Base-by-base conservation (phyloP, 2,797 vertebrate species). In the Betta splendens region DNA sequence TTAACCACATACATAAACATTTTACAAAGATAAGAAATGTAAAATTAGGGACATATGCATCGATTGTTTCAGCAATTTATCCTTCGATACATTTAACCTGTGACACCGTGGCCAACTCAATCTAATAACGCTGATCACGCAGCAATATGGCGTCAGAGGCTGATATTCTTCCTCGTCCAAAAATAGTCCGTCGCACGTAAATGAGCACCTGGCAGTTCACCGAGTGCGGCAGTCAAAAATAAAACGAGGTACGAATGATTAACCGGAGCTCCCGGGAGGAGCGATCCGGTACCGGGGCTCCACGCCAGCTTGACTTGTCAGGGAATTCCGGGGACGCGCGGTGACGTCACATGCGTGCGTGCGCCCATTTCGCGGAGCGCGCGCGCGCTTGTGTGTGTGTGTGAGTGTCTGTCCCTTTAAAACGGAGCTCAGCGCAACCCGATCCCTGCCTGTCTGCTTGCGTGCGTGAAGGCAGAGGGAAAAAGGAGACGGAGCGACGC, bases 251-350 rank as follows among this genome's bases (percentile, higher is more conserved):
- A 20, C 11, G 9, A 22, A 47, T 9, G 29, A 45, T 28, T 16
- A 22, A 44, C 33, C 36, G 50, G 28, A 36, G 3, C 20, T n/a
- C 2, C 4, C 1, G 15, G 16, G 26, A 54, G 35, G 32, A 48
- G 53, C 40, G 65, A 55, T 54, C 59, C 63, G 66, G 68, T 65
- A 72, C 73, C 74, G 32, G 47, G 22, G 58, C 55, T 64, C 62
- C 36, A 66, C 72, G 83, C 68, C 74, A 72, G 81, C 75, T 64
- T 79, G 84, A 73, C 71, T 88, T 86, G 86, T 88, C 82, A 91
- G 91, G 92, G 92, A 90, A 93, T 92, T 93, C 92, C 92, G 87
- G 82, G 64, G 70, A 43, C 55, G 78, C 57, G 63, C 25, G 54
- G 26, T 91, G 88, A 91, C 91, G 92, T 93, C 89, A 90, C 64